These are phyloP conservation scores for Marisa cornuarietis DNA, from an alignment of 1,140 invertebrate genomes.

Conservation along the genomic window DNA sequence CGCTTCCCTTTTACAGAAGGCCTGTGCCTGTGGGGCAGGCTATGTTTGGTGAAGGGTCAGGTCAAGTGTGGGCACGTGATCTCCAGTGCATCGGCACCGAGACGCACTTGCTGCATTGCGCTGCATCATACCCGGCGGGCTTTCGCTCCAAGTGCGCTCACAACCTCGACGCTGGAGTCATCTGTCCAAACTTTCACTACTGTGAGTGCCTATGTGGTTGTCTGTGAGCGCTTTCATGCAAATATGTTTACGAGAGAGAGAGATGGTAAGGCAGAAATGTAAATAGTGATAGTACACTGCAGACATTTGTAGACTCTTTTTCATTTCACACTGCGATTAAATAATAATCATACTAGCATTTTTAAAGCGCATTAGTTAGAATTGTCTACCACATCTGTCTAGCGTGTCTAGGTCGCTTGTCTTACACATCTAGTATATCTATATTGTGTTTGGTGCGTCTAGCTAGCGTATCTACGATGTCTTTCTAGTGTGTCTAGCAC, in stretches of 20 bases:
- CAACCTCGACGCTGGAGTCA: neutral
- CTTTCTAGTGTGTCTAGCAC: no score
- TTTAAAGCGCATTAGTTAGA: no score
- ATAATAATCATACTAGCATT: no score
- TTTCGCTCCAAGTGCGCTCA: neutral
- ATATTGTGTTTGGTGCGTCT: no score
- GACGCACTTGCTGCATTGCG: neutral
- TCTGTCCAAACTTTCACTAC: conserved; percentile 1
- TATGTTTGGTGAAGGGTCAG: neutral
- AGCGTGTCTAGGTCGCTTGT: no score
- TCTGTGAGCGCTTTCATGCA: neutral
- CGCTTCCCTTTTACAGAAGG: neutral
- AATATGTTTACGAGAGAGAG: neutral
- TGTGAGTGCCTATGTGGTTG: neutral
- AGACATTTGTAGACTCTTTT: no score
- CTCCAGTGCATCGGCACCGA: neutral
- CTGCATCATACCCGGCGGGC: neutral
- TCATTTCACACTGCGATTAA: no score
- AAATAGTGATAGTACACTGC: neutral
- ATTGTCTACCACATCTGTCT: no score
- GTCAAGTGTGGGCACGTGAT: neutral
- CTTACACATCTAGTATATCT: no score
- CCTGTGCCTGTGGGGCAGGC: neutral
- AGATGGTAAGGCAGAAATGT: neutral
- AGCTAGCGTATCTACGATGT: no score